Base-by-base conservation (phyloP, 1,140 invertebrate species). In the Zaprionus africanus region DNA sequence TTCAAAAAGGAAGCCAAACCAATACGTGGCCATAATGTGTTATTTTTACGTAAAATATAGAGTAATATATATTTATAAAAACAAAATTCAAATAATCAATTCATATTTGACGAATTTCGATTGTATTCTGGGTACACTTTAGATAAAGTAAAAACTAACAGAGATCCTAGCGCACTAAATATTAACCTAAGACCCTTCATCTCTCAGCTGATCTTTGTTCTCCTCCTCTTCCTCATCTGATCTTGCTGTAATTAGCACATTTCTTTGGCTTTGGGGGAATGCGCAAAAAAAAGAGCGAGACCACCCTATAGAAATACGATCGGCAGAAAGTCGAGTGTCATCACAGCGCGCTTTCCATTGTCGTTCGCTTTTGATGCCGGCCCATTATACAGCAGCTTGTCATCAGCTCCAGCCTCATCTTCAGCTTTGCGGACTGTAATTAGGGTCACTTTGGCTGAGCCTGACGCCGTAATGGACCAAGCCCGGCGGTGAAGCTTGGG, bases 361-460 rank as follows among this genome's bases (percentile, higher is more conserved):
- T 57, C 60, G 54, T 72, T 72, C 64, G 64, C 64, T 71, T 3
- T 7, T 46, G 19, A 17, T 19, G 41, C 41, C 41, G 41, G 41
- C 41, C 46, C 79, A 83, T 84, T 74, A 83, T 77, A 85, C 61
- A 19, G 57, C 38, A 56, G 58, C 62, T 57, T 59, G 65, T 70
- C 72, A 76, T 64, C 77, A 76, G 43, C 49, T 53, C 19, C 4
- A 26, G 26, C 63, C 28, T 15, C 26, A 19, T 24, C 38, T 22
- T 24, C 19, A 51, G 34, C 31, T 36, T 5, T 22, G 31, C 5
- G 78, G 78, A 70, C 63, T 84, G 81, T 85, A 83, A 83, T 83
- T 83, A 83, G 81, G 81, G 81, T 83, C 81, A 83, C n/a, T 62
- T 46, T 67, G 72, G 28, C 53, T 53, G 38, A 63, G 76, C 77